A percentile compares a stretch with the other conserved stretches of the same genome.
These are phyloP conservation scores for Ictidomys tridecemlineatus DNA, from an alignment of 2,113 vertebrate genomes.

Conservation along the genomic window DNA sequence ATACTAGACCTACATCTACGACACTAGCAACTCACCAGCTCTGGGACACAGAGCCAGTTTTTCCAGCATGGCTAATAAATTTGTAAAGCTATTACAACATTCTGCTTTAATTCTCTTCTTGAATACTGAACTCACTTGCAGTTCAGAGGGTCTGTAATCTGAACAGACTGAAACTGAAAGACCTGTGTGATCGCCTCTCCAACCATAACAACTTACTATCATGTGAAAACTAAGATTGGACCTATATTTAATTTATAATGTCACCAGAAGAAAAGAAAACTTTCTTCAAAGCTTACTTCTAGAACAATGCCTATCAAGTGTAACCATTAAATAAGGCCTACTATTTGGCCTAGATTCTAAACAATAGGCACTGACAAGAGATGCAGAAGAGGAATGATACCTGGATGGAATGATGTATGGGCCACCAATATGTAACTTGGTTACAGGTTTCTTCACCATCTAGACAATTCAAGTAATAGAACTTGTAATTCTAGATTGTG, in stretches of 20 bases:
- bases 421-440: not conserved
- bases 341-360: not conserved
- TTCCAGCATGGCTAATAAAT: not conserved
- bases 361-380: not conserved
- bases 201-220: not conserved
- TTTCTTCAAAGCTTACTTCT: not conserved
- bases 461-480: not conserved
- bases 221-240: not conserved
- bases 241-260: not conserved
- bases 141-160: not conserved
- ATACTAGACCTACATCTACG: not conserved
- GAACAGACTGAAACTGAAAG: not conserved
- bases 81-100: not conserved
- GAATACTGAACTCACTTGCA: not conserved
- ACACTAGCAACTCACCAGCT: not conserved
- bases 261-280: not conserved
- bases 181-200: not conserved
- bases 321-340: not conserved
- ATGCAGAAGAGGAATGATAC: not conserved
- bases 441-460: not conserved
- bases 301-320: not conserved
- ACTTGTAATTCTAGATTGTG: not conserved
- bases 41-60: not conserved
- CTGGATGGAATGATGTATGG: fast-evolving
- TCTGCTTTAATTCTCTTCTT: slow-evolving; percentile 1